Evolutionary conservation across 2,113 vertebrate genomes (phyloP).

Genomic region (Pterocles orientalis): DNA sequence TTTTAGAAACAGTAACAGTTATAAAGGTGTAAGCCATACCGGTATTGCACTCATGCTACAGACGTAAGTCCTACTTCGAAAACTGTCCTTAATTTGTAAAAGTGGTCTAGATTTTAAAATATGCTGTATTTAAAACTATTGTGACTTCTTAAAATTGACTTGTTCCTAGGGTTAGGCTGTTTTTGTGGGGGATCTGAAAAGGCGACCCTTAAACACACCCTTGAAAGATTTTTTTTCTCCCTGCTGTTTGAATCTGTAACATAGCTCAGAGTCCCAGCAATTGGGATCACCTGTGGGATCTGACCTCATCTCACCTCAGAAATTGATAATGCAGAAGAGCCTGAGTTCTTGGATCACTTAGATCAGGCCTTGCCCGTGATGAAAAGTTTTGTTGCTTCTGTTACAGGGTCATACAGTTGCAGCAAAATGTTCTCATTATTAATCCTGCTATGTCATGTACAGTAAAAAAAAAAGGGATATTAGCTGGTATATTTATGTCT

Average conservation of each 20-base stretch:
- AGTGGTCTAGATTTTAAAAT: not conserved
- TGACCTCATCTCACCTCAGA: not conserved
- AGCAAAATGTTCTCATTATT: not conserved
- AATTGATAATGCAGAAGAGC: not conserved
- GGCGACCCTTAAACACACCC: not conserved
- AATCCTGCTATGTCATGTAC: not conserved
- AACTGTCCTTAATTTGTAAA: not conserved
- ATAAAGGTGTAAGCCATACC: rapidly evolving
- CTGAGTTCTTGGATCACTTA: not conserved
- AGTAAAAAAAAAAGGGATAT: not conserved
- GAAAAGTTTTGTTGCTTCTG: not conserved
- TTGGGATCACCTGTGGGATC: not conserved
- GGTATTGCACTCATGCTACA: rapidly evolving
- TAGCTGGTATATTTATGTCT: not conserved
- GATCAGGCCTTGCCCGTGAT: not conserved
- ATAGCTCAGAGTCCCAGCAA: not conserved
- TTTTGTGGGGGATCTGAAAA: not conserved
- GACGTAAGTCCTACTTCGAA: not conserved
- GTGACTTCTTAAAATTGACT: not conserved
- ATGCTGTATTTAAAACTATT: not conserved
- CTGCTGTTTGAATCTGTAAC: not conserved
- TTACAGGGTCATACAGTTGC: not conserved
- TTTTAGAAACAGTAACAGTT: not conserved
- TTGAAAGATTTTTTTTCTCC: not conserved
- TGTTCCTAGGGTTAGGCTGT: not conserved